These are phyloP conservation scores for Porites divaricata DNA, from an alignment of 92 coral and sea anemone genomes.

Conservation along the genomic window DNA sequence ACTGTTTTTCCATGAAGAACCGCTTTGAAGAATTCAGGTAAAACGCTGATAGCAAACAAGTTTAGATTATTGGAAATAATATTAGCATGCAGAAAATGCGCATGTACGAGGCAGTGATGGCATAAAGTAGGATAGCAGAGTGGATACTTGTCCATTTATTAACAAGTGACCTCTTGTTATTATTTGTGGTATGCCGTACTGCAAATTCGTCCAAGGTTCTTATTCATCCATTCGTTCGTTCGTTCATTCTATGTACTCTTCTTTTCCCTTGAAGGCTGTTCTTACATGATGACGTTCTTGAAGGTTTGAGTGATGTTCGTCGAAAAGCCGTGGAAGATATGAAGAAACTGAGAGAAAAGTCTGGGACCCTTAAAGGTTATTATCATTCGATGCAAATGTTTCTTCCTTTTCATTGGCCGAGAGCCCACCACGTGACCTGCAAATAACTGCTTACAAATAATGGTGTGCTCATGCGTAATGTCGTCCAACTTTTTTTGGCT, in stretches of 20 bases:
- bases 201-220: neutral
- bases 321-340: conserved; percentile 95
- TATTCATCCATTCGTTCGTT: neutral
- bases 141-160: too few relatives aligned
- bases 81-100: neutral
- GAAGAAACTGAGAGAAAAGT: conserved; percentile 89
- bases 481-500: too few relatives aligned
- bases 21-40: conserved; percentile 98
- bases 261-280: conserved; percentile 62
- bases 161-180: too few relatives aligned
- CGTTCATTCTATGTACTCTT: neutral
- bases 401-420: too few relatives aligned
- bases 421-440: too few relatives aligned
- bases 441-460: too few relatives aligned
- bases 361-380: conserved; percentile 93
- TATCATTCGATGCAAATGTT: too few relatives aligned
- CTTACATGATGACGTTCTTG: conserved; percentile 92
- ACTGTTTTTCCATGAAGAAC: conserved; percentile 93
- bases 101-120: neutral
- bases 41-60: neutral
- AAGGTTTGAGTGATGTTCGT: conserved; percentile 89
- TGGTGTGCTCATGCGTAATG: too few relatives aligned
- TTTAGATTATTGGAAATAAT: too few relatives aligned
- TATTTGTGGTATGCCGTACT: neutral
- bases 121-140: too few relatives aligned